phyloP scores from a whole-genome alignment of 2,113 vertebrate genomes.

The Centropus bengalensis region DNA sequence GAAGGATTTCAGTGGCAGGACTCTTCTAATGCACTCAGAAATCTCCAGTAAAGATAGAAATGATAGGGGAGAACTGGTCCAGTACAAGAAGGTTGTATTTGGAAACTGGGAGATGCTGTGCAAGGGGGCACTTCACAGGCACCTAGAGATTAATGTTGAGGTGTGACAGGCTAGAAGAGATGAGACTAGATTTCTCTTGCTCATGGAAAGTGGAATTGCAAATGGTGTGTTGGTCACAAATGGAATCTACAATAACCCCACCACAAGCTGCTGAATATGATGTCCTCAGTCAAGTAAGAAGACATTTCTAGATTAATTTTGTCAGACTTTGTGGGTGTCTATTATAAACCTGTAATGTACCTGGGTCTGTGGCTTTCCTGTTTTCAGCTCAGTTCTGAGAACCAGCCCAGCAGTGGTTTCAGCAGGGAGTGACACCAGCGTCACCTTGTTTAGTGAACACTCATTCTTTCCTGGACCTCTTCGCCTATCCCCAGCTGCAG shows the following conservation, averaged over 20 bases:
- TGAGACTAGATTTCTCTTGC: background rate
- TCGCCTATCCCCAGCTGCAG: fast-evolving
- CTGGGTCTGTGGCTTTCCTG: background rate
- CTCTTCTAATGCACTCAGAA: background rate
- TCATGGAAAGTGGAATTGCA: background rate
- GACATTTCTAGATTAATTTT: background rate
- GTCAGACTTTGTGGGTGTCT: background rate
- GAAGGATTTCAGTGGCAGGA: background rate
- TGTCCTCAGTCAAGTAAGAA: background rate
- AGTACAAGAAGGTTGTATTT: background rate
- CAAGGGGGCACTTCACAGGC: background rate
- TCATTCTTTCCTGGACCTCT: background rate
- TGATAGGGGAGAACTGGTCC: background rate
- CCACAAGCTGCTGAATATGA: background rate
- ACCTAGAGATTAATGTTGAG: background rate
- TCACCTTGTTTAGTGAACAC: background rate
- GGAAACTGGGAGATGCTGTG: background rate
- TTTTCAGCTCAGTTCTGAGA: background rate
- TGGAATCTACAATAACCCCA: background rate
- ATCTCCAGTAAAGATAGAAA: background rate
- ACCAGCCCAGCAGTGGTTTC: background rate
- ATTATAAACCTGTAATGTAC: background rate
- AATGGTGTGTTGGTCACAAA: background rate
- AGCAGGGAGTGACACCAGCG: background rate
- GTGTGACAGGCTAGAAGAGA: background rate